Percentiles rank a stretch among this genome's conserved stretches.
Evolutionary conservation across 2,888 invertebrate species (phyloP).

Genomic region (Arge pagana): DNA sequence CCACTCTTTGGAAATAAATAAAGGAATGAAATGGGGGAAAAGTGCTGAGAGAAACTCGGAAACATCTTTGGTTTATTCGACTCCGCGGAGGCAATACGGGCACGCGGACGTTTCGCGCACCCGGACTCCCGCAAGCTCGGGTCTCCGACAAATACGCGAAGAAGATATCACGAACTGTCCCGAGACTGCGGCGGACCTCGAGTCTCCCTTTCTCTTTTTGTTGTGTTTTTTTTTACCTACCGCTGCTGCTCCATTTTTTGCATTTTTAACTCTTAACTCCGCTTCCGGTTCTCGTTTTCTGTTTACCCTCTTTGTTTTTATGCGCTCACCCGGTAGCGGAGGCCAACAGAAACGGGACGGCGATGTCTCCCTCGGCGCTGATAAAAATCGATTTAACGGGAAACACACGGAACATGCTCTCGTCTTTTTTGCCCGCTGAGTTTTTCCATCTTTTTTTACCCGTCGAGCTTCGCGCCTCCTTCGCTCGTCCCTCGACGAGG

Average conservation of each 20-base stretch:
- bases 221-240: too few species aligned
- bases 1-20: too few species aligned
- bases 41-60: too few species aligned
- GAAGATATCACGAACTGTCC: neutral
- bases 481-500: too few species aligned
- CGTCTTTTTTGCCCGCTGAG: too few species aligned
- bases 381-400: slow-evolving; percentile 12
- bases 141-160: neutral
- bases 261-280: slow-evolving; percentile 16
- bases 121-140: neutral
- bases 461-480: too few species aligned
- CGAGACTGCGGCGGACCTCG: neutral
- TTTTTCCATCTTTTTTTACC: too few species aligned
- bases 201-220: neutral
- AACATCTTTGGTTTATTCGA: too few species aligned
- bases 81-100: slow-evolving; percentile 8
- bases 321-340: too few species aligned
- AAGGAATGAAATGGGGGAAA: too few species aligned
- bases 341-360: too few species aligned
- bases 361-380: slow-evolving; percentile 18
- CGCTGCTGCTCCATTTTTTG: neutral
- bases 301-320: too few species aligned
- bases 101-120: slow-evolving; percentile 1
- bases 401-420: neutral
- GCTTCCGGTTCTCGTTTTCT: slow-evolving; percentile 7